A percentile compares a stretch with the other conserved stretches of the same genome.
Evolutionary conservation across 2,113 vertebrate species (phyloP).

Genomic region (Butorides virescens): DNA sequence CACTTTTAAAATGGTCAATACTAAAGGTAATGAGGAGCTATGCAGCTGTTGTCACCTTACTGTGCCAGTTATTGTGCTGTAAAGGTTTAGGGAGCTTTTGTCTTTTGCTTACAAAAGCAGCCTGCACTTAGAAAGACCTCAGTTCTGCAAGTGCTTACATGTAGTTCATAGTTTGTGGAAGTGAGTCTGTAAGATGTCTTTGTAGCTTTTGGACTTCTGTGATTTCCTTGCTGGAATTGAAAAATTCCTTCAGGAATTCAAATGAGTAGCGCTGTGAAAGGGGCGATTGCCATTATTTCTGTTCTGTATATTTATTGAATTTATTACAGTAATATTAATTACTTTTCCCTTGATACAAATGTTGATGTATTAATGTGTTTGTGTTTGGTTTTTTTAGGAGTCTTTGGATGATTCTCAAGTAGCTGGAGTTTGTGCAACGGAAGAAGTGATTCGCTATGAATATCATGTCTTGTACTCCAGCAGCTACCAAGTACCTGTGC

Average conservation of each 20-base stretch:
- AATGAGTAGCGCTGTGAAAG: not conserved
- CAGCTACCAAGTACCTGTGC: constrained; percentile 88
- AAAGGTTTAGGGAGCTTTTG: constrained; percentile 43
- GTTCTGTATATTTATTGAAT: constrained; percentile 1
- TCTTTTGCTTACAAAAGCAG: constrained; percentile 43
- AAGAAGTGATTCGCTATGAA: constrained; percentile 82
- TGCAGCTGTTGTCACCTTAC: constrained; percentile 34
- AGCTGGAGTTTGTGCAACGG: not conserved
- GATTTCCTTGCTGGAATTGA: constrained; percentile 19
- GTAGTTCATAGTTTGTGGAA: not conserved
- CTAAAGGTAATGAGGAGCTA: constrained; percentile 27
- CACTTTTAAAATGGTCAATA: constrained; percentile 5
- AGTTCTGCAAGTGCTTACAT: not conserved
- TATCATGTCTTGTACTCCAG: constrained; percentile 91
- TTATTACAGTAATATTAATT: not conserved
- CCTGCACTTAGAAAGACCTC: not conserved
- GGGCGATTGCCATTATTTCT: constrained; percentile 16
- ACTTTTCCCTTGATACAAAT: not conserved
- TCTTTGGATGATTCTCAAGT: constrained; percentile 56
- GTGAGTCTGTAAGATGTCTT: not conserved
- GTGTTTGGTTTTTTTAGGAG: constrained; percentile 62
- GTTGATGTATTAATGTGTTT: not conserved
- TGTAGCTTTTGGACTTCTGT: not conserved
- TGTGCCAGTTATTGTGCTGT: constrained; percentile 16
- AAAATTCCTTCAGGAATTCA: not conserved